These are phyloP conservation scores for Leucoraja erinaceus DNA, from an alignment of 2,113 vertebrate species.

Conservation along the genomic window DNA sequence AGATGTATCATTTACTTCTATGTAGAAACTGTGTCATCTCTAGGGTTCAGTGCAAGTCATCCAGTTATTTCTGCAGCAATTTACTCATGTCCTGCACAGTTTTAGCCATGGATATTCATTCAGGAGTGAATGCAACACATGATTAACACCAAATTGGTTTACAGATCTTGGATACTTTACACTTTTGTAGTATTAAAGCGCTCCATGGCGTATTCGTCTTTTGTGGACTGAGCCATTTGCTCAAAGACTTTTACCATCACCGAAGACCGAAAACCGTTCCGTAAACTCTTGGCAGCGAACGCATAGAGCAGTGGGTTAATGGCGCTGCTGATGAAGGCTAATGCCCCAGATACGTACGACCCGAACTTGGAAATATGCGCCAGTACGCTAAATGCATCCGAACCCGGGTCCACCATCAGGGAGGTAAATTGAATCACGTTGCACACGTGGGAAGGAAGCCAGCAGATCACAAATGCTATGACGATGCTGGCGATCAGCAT, in stretches of 20 bases:
- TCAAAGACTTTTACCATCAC: conserved; percentile 52
- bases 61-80: not conserved
- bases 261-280: conserved; percentile 44
- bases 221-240: conserved; percentile 43
- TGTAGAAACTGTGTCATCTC: not conserved
- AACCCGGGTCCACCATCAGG: conserved; percentile 23
- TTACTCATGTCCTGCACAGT: not conserved
- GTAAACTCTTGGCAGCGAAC: conserved; percentile 53
- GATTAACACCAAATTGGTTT: not conserved
- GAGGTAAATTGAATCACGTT: conserved; percentile 51
- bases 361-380: conserved; percentile 41
- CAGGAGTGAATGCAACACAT: not conserved
- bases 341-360: conserved; percentile 47
- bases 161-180: not conserved
- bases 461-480: conserved; percentile 54
- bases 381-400: conserved; percentile 39
- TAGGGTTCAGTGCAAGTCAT: not conserved
- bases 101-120: not conserved
- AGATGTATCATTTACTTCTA: not conserved
- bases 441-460: conserved; percentile 53
- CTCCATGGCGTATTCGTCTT: not conserved
- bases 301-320: conserved; percentile 63
- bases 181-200: not conserved
- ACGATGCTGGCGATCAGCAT: conserved; percentile 53
- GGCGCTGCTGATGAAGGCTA: conserved; percentile 59